These are phyloP conservation scores for Monochamus saltuarius DNA, from an alignment of 1,140 invertebrate species.

Conservation along the genomic window DNA sequence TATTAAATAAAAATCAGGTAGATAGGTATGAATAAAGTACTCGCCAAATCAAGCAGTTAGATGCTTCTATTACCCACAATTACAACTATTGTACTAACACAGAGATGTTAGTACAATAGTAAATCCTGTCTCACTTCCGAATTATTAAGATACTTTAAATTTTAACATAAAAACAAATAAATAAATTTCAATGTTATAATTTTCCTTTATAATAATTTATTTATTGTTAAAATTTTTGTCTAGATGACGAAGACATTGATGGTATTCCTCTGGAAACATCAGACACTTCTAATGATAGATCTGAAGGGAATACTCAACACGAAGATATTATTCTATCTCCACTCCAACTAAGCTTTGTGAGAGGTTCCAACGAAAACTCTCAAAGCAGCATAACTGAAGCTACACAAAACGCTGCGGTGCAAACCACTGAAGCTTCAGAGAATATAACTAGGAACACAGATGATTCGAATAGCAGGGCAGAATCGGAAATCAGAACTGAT, in stretches of 20 bases:
- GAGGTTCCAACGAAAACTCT: slow-evolving; percentile 18
- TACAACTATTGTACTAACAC: no score
- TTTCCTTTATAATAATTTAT: no score
- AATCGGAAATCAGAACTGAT: slow-evolving; percentile 24
- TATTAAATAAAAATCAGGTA: no score
- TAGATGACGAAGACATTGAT: slow-evolving; percentile 26
- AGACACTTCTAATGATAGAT: slow-evolving; percentile 19
- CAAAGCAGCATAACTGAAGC: slow-evolving; percentile 19
- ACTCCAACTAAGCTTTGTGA: slow-evolving; percentile 22
- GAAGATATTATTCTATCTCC: slow-evolving; percentile 25
- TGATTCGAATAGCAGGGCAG: slow-evolving; percentile 27
- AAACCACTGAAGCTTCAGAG: slow-evolving; percentile 18
- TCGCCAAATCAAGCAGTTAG: no score
- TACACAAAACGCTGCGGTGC: slow-evolving; percentile 24
- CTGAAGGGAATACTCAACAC: slow-evolving; percentile 19
- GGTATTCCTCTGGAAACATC: slow-evolving; percentile 29
- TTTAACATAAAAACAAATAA: no score
- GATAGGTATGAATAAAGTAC: no score
- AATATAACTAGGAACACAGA: slow-evolving; percentile 20
- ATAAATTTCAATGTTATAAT: no score
- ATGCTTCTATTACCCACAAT: no score
- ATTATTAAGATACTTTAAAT: no score
- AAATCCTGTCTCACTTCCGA: no score
- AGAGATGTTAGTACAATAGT: no score
- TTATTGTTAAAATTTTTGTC: no score